Percentiles rank a stretch among this genome's conserved stretches.
Conservation (phyloP, 2,797 vertebrate genomes). For the Xenopus petersii region DNA sequence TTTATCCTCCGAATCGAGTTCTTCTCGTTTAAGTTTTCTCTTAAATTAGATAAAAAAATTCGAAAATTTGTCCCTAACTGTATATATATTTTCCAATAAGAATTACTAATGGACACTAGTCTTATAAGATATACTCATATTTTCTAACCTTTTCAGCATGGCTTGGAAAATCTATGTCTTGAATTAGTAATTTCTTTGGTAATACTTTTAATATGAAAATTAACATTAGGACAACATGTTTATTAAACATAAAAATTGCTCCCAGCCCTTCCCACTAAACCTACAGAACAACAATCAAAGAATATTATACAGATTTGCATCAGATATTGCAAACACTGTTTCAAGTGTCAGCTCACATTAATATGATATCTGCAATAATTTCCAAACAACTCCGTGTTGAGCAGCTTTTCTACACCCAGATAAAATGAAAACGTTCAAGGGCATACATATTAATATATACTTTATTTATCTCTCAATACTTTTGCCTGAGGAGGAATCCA, state of each 20-base stretch:
- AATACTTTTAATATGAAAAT: no score
- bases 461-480: slow-evolving; percentile 1
- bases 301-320: slow-evolving; percentile 20
- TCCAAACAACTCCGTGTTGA: slow-evolving; percentile 9
- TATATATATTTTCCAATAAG: no score
- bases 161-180: no score
- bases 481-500: neutral
- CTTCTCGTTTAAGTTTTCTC: no score
- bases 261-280: slow-evolving; percentile 8
- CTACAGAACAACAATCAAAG: slow-evolving; percentile 5
- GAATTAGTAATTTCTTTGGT: no score
- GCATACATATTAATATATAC: slow-evolving; percentile 20
- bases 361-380: slow-evolving; percentile 7
- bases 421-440: slow-evolving; percentile 11
- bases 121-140: no score
- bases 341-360: slow-evolving; percentile 24
- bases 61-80: no score
- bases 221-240: neutral
- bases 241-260: slow-evolving; percentile 22
- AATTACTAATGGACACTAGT: no score
- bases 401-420: slow-evolving; percentile 7
- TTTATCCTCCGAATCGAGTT: no score
- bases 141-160: no score
- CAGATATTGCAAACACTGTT: neutral
- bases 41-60: no score